Base-by-base conservation (phyloP, 2,888 invertebrate species). In the Monochamus alternatus region DNA sequence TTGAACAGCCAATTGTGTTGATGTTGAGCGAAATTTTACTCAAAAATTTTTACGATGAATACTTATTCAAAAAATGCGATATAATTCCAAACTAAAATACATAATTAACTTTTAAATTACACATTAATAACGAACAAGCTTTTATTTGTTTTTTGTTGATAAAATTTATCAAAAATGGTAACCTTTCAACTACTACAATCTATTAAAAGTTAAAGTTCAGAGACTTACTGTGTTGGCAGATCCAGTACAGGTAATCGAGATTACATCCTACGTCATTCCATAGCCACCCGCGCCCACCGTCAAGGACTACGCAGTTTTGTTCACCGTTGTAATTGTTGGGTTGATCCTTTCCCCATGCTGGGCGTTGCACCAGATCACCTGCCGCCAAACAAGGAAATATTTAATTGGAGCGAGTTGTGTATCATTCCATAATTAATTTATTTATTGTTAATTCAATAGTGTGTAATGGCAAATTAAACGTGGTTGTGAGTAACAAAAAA, bases 251-350 rank as follows among this genome's bases (percentile, higher is more conserved):
- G 86, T 97, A 97, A 89, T 97, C 97, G 75, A 97, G 92, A 88
- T 97, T 97, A 87, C 97, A 97, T 69, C 97, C 97, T 32, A 97
- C 97, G 88, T 97, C 97, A 88, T 97, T 97, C 97, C 97, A 97
- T 0, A 95, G 90, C 97, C 97, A 97, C 77, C 94, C 93, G 66
- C 96, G 91, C 0, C 96, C 97, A 0, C 97, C 97, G 87, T 97
- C 97, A 80, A 97, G 90, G 12, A 97, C 97, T n/a, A 95, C 96
- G 89, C 97, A 97, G 88, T 97, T 97, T 88, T 97, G 97, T 85
- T 97, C 96, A 0, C 97, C 97, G 87, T 97, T 97, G 90, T 97
- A 97, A 87, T 97, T 97, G 88, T 97, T 97, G 0, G 97, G 97
- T 86, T 97, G 97, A 86, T 97, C 97, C 87, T 96, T 96, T 68